Evolutionary conservation across 2,888 invertebrate species (phyloP).

Genomic region (Oscheius onirici): DNA sequence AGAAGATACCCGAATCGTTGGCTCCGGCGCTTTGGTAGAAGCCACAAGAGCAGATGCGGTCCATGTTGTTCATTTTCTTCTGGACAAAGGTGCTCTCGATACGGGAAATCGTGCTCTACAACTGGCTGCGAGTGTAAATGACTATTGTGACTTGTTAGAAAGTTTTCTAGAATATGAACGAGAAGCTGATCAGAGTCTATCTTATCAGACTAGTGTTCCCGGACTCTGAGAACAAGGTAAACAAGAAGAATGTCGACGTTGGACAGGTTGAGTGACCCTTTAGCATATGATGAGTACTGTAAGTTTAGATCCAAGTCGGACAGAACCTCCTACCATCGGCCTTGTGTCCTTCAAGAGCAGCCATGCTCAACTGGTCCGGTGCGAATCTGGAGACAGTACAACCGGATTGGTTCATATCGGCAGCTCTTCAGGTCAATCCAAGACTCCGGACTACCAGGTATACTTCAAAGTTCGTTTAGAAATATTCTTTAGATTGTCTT

Average conservation of each 20-base stretch:
- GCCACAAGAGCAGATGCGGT: constrained; percentile 80
- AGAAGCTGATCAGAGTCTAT: constrained; percentile 57
- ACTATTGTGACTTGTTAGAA: neutral
- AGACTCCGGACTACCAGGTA: constrained; percentile 76
- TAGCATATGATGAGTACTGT: neutral
- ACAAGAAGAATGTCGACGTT: constrained; percentile 85
- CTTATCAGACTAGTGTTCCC: constrained; percentile 73
- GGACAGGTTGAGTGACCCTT: constrained; percentile 72
- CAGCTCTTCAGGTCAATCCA: constrained; percentile 86
- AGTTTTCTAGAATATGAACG: constrained; percentile 42
- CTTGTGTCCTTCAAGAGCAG: constrained; percentile 82
- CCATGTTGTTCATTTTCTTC: constrained; percentile 80
- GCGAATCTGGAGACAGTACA: constrained; percentile 79
- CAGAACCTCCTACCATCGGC: constrained; percentile 59
- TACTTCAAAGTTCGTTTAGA: neutral
- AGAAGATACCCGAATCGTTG: constrained; percentile 61
- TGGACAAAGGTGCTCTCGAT: constrained; percentile 86
- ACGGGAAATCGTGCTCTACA: constrained; percentile 83
- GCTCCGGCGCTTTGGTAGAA: constrained; percentile 77
- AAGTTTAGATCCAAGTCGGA: constrained; percentile 50
- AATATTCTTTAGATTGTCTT: constrained; percentile 74
- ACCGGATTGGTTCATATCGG: constrained; percentile 82
- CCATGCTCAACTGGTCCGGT: constrained; percentile 87
- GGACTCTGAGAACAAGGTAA: constrained; percentile 91
- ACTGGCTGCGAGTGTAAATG: constrained; percentile 46